Evolutionary conservation across 2,797 vertebrate genomes (phyloP).

Genomic region (Lithobates sylvaticus): DNA sequence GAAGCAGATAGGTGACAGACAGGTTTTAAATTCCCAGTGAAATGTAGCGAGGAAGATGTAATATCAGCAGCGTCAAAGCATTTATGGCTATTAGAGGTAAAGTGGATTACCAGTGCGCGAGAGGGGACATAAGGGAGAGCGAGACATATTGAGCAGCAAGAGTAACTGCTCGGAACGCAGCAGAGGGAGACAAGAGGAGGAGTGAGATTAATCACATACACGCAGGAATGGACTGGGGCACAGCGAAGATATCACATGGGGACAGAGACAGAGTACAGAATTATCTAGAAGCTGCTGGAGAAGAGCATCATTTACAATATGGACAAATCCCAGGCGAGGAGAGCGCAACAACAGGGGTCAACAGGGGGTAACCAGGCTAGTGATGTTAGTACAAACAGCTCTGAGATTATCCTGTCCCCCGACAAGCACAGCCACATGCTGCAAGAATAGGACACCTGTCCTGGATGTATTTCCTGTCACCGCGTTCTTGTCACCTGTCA

Average conservation of each 20-base stretch:
- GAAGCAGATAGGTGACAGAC: slow-evolving; percentile 28
- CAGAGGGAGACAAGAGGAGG: slow-evolving; percentile 50
- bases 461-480: background rate
- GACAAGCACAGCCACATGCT: background rate
- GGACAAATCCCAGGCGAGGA: slow-evolving; percentile 22
- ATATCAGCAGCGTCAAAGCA: slow-evolving; percentile 54
- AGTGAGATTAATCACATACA: slow-evolving; percentile 57
- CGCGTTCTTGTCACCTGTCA: slow-evolving; percentile 50
- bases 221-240: slow-evolving; percentile 38
- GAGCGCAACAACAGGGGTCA: slow-evolving; percentile 24
- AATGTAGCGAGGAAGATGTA: slow-evolving; percentile 59
- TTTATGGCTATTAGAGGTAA: slow-evolving; percentile 58
- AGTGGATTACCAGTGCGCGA: slow-evolving; percentile 44
- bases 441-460: slow-evolving; percentile 14
- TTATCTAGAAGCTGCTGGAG: slow-evolving; percentile 34
- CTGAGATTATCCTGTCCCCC: slow-evolving; percentile 27
- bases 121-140: slow-evolving; percentile 57
- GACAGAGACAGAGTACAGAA: slow-evolving; percentile 48
- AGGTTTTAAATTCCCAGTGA: slow-evolving; percentile 52
- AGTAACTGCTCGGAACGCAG: slow-evolving; percentile 52
- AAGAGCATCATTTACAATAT: slow-evolving; percentile 42
- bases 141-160: slow-evolving; percentile 45
- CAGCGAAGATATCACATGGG: slow-evolving; percentile 36
- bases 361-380: slow-evolving; percentile 16
- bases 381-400: slow-evolving; percentile 32